Percentiles rank a stretch among this genome's conserved stretches.
These are phyloP conservation scores for Spermophilus dauricus DNA, from an alignment of 2,113 vertebrate species.

Conservation along the genomic window DNA sequence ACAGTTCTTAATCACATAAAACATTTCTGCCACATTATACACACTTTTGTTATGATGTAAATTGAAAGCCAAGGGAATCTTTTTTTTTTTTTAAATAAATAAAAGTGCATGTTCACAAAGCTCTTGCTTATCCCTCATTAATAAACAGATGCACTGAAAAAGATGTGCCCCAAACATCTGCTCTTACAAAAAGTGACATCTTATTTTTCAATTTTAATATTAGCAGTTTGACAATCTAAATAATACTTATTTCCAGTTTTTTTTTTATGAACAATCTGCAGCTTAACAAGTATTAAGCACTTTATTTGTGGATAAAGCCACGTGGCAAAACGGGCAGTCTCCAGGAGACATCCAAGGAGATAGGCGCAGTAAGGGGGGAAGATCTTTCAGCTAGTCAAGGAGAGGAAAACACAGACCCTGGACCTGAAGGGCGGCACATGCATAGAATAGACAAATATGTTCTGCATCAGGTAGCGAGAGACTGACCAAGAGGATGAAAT, in stretches of 20 bases:
- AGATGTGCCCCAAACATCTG: conserved; percentile 85
- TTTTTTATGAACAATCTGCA: conserved; percentile 51
- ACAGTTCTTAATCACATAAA: conserved; percentile 88
- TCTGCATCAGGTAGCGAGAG: background rate
- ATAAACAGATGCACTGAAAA: conserved; percentile 85
- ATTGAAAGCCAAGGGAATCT: conserved; percentile 85
- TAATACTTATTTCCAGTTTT: conserved; percentile 82
- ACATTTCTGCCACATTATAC: conserved; percentile 86
- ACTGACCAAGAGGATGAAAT: background rate
- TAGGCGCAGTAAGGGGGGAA: background rate
- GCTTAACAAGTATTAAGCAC: conserved; percentile 84
- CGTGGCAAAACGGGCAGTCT: conserved; percentile 78
- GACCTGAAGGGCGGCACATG: background rate
- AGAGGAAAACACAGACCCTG: background rate
- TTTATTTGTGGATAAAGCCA: conserved; percentile 81
- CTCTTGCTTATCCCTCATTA: conserved; percentile 84
- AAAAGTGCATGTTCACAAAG: conserved; percentile 80
- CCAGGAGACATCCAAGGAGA: conserved; percentile 75
- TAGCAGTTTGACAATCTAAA: conserved; percentile 86
- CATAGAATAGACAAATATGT: background rate
- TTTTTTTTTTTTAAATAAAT: conserved; percentile 81
- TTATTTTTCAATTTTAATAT: conserved; percentile 87
- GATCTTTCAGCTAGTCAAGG: background rate
- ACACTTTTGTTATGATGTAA: conserved; percentile 87
- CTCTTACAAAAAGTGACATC: conserved; percentile 84